phyloP scores from a whole-genome alignment of 2,888 invertebrate species.

The Archips crataeganus region DNA sequence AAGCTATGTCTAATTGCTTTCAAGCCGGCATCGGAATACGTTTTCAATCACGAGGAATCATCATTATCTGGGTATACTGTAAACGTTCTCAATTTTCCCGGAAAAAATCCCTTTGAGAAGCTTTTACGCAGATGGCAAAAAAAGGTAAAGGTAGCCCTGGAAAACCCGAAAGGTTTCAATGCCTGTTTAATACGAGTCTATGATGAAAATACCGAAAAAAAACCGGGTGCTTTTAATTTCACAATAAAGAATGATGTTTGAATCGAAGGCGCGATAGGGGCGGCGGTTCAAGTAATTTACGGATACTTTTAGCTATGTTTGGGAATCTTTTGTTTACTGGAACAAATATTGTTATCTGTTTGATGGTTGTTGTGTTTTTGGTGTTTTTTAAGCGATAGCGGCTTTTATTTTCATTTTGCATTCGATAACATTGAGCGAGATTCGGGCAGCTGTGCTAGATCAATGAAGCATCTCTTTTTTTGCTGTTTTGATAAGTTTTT shows the following conservation, averaged over 20 bases:
- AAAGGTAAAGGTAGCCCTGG: slow-evolving; percentile 40
- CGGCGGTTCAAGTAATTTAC: slow-evolving; percentile 2
- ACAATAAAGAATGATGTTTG: slow-evolving; percentile 26
- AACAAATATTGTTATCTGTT: not conserved
- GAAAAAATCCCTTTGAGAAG: slow-evolving; percentile 42
- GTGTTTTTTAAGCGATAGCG: no score
- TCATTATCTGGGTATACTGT: slow-evolving; percentile 42
- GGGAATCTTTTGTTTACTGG: not conserved
- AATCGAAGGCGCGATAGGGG: slow-evolving; percentile 18
- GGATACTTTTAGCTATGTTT: slow-evolving; percentile 3
- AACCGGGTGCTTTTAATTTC: slow-evolving; percentile 36
- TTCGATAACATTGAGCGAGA: no score
- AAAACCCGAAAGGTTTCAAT: slow-evolving; percentile 41
- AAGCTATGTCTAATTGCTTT: slow-evolving; percentile 34
- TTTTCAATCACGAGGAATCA: slow-evolving; percentile 40
- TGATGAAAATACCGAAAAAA: slow-evolving; percentile 39
- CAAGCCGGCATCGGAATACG: slow-evolving; percentile 32
- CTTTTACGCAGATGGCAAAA: slow-evolving; percentile 42
- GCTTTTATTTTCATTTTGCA: no score
- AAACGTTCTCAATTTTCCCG: slow-evolving; percentile 42
- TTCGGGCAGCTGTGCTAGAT: no score
- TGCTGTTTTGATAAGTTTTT: no score
- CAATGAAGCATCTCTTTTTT: no score
- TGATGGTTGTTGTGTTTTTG: not conserved
- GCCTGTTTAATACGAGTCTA: slow-evolving; percentile 42